Base-by-base conservation (phyloP, 2,797 vertebrate species). In the Tokudaia tokunoshimensis region DNA sequence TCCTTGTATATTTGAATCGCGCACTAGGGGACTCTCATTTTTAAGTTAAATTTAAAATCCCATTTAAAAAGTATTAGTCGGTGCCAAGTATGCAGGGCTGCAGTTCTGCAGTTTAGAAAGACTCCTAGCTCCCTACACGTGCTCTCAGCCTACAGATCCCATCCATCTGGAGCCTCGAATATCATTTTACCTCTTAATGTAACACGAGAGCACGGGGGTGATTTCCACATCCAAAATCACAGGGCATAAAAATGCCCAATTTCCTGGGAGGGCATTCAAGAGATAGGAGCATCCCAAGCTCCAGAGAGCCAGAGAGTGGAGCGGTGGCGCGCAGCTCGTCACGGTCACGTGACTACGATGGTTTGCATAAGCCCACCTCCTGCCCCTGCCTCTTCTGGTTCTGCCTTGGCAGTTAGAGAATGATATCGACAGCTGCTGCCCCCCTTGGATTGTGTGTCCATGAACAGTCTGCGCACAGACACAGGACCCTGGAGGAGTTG, bases 1-100 rank as follows among this genome's bases (percentile, higher is more conserved):
- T n/a, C 59, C 61, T 55, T 52, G 52, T 55, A 29, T 6, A 52
- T 87, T 81, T 94, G 47, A 72, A 19, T 1, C 41, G n/a, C 17
- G 14, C 52, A 26, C 1, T 0, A 20, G 72, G 17, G 75, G 59
- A 31, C 29, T 22, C 82, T 83, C 41, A 2, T 63, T 94, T 94
- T 85, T 86, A 92, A 87, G 94, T 90, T 63, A 83, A 59, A 89
- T 93, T 83, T 82, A 22, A 92, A 96, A 76, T 81, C 90, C 70
- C 80, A 5, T 94, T 94, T 65, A 67, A 90, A 84, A 74, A 75
- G 9, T 37, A 8, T 44, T 59, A 26, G 59, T 41, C 15, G 4
- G 2, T 9, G 3, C n/a, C 29, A 15, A 52, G 24, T 50, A 65
- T 37, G n/a, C 34, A 6, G 79, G 82, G 20, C 50, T 0, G 37